A percentile compares a stretch with the other conserved stretches of the same genome.
phyloP scores from a whole-genome alignment of 2,888 invertebrate species.

The Heteromyza rotundicornis region DNA sequence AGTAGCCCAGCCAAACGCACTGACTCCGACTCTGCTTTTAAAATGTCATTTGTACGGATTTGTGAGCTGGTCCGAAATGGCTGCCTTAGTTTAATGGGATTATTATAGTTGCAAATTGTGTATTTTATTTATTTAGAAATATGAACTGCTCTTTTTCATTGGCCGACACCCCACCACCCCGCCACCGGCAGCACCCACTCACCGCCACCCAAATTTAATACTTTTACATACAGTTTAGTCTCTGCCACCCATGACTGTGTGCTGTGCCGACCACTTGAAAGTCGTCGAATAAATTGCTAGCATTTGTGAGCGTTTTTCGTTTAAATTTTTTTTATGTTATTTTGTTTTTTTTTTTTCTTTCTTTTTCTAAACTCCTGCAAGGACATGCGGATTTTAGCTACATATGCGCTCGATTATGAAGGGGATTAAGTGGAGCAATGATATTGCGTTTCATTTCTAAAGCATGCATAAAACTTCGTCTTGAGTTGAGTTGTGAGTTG shows the following conservation, averaged over 20 bases:
- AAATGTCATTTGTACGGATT: slow-evolving; percentile 39
- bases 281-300: not conserved
- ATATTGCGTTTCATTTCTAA: not conserved
- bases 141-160: not conserved
- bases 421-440: not conserved
- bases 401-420: not conserved
- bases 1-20: too few species aligned
- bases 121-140: slow-evolving; percentile 33
- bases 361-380: not conserved
- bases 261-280: not conserved
- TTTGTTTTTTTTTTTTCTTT: too few species aligned
- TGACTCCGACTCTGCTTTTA: slow-evolving; percentile 24
- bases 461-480: too few species aligned
- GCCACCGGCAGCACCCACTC: not conserved
- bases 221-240: not conserved
- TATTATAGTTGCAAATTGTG: slow-evolving; percentile 40
- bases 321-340: too few species aligned
- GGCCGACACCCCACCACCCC: not conserved
- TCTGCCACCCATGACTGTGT: not conserved
- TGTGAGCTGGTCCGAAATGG: slow-evolving; percentile 22
- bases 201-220: not conserved
- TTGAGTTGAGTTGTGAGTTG: too few species aligned
- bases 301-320: too few species aligned
- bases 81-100: slow-evolving; percentile 35
- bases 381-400: not conserved